A percentile compares a stretch with the other conserved stretches of the same genome.
These are phyloP conservation scores for Chaetura pelagica DNA, from an alignment of 2,113 vertebrate genomes.

Conservation along the genomic window DNA sequence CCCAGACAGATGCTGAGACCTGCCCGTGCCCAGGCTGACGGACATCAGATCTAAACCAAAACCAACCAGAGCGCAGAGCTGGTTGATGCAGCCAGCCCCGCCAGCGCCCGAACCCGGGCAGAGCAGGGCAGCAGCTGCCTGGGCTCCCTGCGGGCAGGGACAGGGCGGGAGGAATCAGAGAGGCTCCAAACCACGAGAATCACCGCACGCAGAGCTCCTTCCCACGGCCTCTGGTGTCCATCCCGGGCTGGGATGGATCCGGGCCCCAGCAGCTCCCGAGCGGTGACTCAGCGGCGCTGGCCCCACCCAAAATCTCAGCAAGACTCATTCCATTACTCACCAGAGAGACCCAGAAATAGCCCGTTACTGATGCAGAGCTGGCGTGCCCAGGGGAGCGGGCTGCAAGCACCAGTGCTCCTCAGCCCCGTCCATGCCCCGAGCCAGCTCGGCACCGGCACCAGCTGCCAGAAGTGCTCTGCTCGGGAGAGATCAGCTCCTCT, in stretches of 20 bases:
- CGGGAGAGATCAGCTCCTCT: background rate
- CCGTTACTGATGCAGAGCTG: background rate
- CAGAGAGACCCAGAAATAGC: constrained; percentile 32
- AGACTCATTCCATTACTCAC: constrained; percentile 55
- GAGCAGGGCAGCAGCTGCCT: rapidly evolving
- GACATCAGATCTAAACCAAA: rapidly evolving
- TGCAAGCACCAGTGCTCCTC: background rate
- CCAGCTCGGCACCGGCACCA: background rate
- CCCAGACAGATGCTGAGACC: background rate
- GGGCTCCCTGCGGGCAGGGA: background rate
- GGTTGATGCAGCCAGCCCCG: background rate
- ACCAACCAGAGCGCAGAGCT: rapidly evolving
- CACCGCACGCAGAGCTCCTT: background rate
- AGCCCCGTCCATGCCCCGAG: rapidly evolving
- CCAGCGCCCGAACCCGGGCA: too few relatives aligned
- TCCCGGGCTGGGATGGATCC: background rate
- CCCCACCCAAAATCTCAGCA: constrained; percentile 46
- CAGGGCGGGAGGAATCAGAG: background rate
- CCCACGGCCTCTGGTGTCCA: background rate
- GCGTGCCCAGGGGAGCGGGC: rapidly evolving
- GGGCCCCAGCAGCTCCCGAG: background rate
- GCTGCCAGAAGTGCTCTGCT: background rate
- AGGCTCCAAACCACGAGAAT: background rate
- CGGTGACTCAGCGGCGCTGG: constrained; percentile 2
- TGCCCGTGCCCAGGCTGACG: rapidly evolving